These are phyloP conservation scores for Toxostoma redivivum DNA, from an alignment of 2,113 vertebrate species.

Conservation along the genomic window DNA sequence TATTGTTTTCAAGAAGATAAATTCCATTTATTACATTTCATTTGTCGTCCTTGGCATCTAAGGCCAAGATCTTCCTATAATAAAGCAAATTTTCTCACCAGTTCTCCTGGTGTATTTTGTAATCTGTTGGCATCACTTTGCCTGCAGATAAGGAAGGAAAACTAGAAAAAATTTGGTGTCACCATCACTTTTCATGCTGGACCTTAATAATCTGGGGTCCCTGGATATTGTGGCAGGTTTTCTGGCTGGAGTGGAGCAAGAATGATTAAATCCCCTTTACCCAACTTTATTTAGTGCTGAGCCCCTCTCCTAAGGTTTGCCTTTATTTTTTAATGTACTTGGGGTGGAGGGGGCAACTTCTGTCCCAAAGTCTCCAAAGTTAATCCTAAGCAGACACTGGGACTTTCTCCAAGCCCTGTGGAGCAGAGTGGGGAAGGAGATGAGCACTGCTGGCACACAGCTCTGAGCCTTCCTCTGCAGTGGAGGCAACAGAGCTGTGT, in stretches of 20 bases:
- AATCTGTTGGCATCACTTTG: neutral
- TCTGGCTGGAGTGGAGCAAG: neutral
- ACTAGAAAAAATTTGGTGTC: neutral
- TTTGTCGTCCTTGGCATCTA: neutral
- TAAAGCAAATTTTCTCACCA: neutral
- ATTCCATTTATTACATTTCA: neutral
- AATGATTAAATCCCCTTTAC: neutral
- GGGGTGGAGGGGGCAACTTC: neutral
- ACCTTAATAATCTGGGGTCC: neutral
- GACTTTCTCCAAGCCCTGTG: neutral
- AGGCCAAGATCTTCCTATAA: neutral
- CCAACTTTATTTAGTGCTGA: neutral
- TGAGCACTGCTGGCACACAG: rapidly evolving
- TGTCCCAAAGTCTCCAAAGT: neutral
- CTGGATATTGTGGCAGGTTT: neutral
- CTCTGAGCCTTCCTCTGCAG: neutral
- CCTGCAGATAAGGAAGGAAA: neutral
- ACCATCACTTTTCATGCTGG: neutral
- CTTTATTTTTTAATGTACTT: neutral
- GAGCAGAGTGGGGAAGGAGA: neutral
- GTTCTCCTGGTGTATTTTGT: neutral
- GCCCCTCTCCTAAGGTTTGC: neutral
- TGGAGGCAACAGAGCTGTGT: neutral
- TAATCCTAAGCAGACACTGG: neutral
- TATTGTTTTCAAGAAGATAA: neutral